Evolutionary conservation across 1,140 invertebrate genomes (phyloP), one percentile per base, ranked within the genome.

Genomic region (Hylaeus volcanicus): DNA sequence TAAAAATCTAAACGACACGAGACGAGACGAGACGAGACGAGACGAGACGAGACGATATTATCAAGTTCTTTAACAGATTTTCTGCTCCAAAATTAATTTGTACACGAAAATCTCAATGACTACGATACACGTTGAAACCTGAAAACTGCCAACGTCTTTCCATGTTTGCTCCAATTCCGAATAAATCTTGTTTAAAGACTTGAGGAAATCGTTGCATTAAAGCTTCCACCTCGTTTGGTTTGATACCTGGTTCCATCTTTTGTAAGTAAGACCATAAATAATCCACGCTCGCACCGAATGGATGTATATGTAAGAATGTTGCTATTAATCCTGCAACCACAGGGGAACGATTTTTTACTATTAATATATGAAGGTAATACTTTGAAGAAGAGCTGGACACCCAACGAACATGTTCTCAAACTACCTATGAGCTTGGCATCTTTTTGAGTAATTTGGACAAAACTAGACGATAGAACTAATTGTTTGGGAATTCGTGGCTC

Each of bases 271-370:
- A 97, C 95, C 96, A 97, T 84, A 98, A 95, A 89, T 97, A 97
- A 91, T 97, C 97, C 4, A 97, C 94, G 76, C 96, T 96, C 2
- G 97, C 97, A 61, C 97, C 97, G 89, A 97, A 96, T 0, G 97
- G 97, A 94, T 98, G 97, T 63, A 98, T 96, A 90, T 98, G 96
- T 51, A 98, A 94, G 93, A 97, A 98, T 56, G 96, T 96, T 26
- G 97, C 96, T 66, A 97, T 95, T 58, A 98, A 93, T 81, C 97
- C 96, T 96, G 83, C 3, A 85, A 85, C 11, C 5, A 37, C 1
- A 14, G 15, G 15, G 12, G 51, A 9, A 39, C 9, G 1, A 58
- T 70, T 74, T 61, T 69, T 37, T 37, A 56, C 15, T 6, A 66
- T 1, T 51, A 26, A 26, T 26, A 26, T 26, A 26, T 26, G n/a